These are phyloP conservation scores for Phymorhynchus buccinoides DNA, from an alignment of 1,140 invertebrate genomes.

Conservation along the genomic window DNA sequence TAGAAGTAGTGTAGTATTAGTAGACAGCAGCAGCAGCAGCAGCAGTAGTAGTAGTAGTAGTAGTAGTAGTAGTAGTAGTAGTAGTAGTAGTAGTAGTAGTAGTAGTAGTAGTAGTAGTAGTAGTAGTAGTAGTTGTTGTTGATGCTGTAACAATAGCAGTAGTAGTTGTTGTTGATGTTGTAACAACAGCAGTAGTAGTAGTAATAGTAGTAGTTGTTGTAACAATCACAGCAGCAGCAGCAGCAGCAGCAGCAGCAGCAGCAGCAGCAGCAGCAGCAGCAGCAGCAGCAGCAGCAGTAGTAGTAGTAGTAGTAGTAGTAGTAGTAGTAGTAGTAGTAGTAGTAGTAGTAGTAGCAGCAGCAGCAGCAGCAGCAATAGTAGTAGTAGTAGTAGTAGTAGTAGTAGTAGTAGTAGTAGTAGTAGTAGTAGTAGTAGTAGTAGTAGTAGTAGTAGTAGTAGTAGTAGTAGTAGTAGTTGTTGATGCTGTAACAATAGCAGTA, in stretches of 20 bases:
- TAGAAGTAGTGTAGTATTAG: constrained; percentile 32
- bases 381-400: constrained; percentile 38
- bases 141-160: not conserved
- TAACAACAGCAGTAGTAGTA: not conserved
- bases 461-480: constrained; percentile 15
- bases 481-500: not conserved
- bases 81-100: constrained; percentile 38
- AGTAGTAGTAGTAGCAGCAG: constrained; percentile 31
- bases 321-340: constrained; percentile 33
- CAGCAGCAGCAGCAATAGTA: constrained; percentile 30
- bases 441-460: constrained; percentile 22
- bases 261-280: constrained; percentile 3
- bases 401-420: constrained; percentile 39
- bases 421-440: constrained; percentile 39
- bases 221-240: not conserved
- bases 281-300: constrained; percentile 8
- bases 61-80: constrained; percentile 40
- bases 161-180: not conserved
- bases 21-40: constrained; percentile 29
- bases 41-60: constrained; percentile 37
- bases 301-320: constrained; percentile 9
- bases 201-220: not conserved
- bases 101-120: not conserved
- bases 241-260: constrained; percentile 21
- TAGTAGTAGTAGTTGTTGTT: no score